These are phyloP conservation scores for Acanthacorydalis orientalis DNA, from an alignment of 2,888 invertebrate species.

Conservation along the genomic window DNA sequence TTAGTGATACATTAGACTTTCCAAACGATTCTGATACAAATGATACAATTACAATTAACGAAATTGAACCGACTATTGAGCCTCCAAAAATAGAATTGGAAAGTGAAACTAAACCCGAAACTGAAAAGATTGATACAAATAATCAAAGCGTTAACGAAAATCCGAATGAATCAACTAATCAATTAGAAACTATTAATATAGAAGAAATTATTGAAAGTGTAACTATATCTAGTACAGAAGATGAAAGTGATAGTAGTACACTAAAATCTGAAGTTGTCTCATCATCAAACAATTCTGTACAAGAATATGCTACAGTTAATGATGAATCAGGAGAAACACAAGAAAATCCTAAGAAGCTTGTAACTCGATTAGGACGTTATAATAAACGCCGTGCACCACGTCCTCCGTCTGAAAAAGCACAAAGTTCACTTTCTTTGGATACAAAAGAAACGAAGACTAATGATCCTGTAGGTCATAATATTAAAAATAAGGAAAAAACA, in stretches of 20 bases:
- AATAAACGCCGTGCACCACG: not conserved
- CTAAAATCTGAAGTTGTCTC: no score
- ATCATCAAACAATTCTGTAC: no score
- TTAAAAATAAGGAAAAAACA: no score
- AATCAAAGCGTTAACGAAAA: slow-evolving; percentile 17
- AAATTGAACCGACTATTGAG: no score
- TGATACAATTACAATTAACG: no score
- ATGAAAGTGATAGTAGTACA: not conserved
- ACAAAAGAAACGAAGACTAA: not conserved
- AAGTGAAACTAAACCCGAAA: not conserved
- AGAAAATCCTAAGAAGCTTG: no score
- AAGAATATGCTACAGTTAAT: no score
- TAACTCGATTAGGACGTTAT: not conserved
- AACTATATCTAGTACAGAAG: not conserved
- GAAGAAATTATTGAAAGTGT: slow-evolving; percentile 10
- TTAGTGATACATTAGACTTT: not conserved
- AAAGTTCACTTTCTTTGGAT: no score
- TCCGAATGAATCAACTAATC: slow-evolving; percentile 12
- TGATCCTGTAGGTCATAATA: slow-evolving; percentile 15
- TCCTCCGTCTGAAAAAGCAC: not conserved
- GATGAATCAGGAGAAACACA: no score
- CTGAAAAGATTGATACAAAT: slow-evolving; percentile 14
- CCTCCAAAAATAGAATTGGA: no score
- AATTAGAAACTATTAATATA: slow-evolving; percentile 4
- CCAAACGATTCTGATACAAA: no score